A percentile compares a stretch with the other conserved stretches of the same genome.
Conservation (phyloP, 1,140 invertebrate genomes). For the Rhopalosiphum maidis region DNA sequence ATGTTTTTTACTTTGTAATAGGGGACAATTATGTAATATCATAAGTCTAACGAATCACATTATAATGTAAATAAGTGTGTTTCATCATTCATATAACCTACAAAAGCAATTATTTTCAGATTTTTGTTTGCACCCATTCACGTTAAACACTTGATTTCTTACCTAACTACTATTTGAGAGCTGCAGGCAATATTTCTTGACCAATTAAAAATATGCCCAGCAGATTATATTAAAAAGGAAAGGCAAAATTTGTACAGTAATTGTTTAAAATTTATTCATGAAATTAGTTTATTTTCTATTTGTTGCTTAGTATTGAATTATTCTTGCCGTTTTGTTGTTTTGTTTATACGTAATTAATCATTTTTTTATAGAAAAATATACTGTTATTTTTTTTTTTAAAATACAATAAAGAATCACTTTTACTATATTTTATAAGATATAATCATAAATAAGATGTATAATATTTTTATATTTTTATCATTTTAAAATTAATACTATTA, state of each 20-base stretch:
- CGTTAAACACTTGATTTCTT: conserved; percentile 45
- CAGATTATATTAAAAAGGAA: conserved; percentile 22
- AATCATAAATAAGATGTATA: neutral
- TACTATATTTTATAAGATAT: neutral
- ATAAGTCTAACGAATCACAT: neutral
- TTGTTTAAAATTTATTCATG: conserved; percentile 25
- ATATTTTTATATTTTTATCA: neutral
- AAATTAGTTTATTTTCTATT: neutral
- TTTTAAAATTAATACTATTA: neutral
- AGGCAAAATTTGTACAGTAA: neutral
- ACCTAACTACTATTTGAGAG: conserved; percentile 35
- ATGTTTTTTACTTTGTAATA: conserved; percentile 31
- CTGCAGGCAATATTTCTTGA: conserved; percentile 30
- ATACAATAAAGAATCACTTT: neutral
- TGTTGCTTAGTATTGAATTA: neutral
- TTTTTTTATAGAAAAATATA: neutral
- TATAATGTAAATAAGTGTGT: conserved; percentile 26
- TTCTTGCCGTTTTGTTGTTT: neutral
- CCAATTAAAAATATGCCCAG: conserved; percentile 30
- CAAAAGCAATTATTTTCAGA: conserved; percentile 50
- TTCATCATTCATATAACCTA: conserved; percentile 38
- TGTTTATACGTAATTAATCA: neutral
- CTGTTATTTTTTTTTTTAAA: no score
- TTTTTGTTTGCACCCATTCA: conserved; percentile 39
- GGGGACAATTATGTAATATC: conserved; percentile 3